Evolutionary conservation across 2,113 vertebrate species (phyloP), one percentile per base, ranked within the genome.

Genomic region (Cavia porcellus): DNA sequence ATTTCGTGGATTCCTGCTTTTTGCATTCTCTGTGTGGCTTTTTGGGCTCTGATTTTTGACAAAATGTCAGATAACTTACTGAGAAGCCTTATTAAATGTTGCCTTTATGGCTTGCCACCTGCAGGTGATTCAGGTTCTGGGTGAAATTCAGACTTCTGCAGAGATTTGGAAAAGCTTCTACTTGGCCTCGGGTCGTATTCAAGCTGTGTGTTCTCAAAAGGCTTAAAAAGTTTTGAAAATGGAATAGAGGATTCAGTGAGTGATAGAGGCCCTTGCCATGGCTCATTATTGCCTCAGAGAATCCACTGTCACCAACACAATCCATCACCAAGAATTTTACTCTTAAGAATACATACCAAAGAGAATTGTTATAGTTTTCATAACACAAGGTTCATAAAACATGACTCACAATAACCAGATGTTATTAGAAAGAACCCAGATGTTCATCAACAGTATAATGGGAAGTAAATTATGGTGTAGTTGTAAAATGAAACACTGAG

Each of bases 21-120:
- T 6, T 90, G 30, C 90, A 80, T 72, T 82, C 80, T 95, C 93
- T 92, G 0, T 57, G 35, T 81, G 68, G 66, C 57, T 57, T 64
- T 8, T 7, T 88, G 66, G 55, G 77, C 64, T 95, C 30, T 2
- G 10, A 84, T 94, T 86, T 95, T 90, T 95, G 64, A 94, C 77
- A 95, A 93, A 97, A 95, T 89, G 77, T 89, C 95, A 96, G 88
- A 68, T 88, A 74, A 81, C 75, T 91, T 74, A 59, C 62, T 45
- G 42, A 87, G 87, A 96, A 79, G 62, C 35, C 89, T 94, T 96
- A 87, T 92, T 95, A 87, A 92, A 81, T 66, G 24, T 42, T 96
- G 83, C 61, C 68, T 97, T 96, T 96, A 92, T 92, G 52, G 55
- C 50, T 70, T 88, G 86, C 86, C 90, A 93, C 96, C 93, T 97